phyloP scores from a whole-genome alignment of 2,797 vertebrate genomes.

The Enoplosus armatus region DNA sequence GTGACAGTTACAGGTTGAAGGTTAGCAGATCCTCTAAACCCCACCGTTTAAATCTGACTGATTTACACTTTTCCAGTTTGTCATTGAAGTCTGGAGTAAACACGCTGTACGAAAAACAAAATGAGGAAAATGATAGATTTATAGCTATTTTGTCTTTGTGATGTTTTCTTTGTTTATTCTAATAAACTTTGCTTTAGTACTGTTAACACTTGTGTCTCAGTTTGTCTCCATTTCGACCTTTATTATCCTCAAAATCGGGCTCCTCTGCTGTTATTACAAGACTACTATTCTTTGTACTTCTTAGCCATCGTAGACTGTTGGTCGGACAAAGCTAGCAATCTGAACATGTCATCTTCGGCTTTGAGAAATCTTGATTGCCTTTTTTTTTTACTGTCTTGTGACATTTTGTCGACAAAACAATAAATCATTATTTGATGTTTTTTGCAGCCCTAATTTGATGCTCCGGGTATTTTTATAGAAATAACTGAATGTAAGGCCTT shows the following conservation, averaged over 20 bases:
- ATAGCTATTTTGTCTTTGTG: conserved; percentile 85
- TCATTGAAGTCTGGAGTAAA: conserved; percentile 63
- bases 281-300: too few species aligned
- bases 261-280: not conserved
- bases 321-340: not conserved
- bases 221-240: conserved; percentile 18
- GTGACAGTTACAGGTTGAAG: conserved; percentile 47
- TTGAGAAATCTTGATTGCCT: not conserved
- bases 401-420: not conserved
- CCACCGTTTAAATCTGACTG: conserved; percentile 37
- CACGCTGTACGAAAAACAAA: conserved; percentile 52
- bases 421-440: not conserved
- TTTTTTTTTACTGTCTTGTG: not conserved
- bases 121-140: conserved; percentile 77
- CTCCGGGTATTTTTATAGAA: not conserved
- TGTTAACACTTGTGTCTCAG: conserved; percentile 37
- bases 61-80: conserved; percentile 57
- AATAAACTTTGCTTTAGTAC: conserved; percentile 88
- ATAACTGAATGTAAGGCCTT: not conserved
- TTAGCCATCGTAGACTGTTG: too few species aligned
- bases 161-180: conserved; percentile 85
- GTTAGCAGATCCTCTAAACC: conserved; percentile 36
- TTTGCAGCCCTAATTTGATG: not conserved
- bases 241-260: not conserved
- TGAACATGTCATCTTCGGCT: not conserved